Conservation (phyloP, 2,888 invertebrate genomes). For the Drosophila rubida region DNA sequence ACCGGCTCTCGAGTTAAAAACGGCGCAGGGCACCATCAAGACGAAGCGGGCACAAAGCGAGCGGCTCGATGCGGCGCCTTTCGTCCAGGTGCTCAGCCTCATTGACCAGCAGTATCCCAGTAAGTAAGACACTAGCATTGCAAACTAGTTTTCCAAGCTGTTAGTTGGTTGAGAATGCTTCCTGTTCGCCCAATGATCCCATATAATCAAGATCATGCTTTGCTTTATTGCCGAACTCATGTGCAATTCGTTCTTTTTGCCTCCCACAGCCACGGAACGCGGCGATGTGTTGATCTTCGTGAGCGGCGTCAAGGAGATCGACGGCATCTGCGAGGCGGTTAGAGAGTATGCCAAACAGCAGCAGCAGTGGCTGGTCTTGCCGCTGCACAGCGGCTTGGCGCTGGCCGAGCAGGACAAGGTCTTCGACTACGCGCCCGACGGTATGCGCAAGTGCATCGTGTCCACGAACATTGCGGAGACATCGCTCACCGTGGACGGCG, state of each 20-base stretch:
- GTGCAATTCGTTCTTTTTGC: not conserved
- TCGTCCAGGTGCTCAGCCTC: slow-evolving; percentile 95
- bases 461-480: slow-evolving; percentile 99
- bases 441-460: slow-evolving; percentile 97
- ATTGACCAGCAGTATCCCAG: slow-evolving; percentile 94
- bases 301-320: slow-evolving; percentile 97
- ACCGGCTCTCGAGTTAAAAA: slow-evolving; percentile 86
- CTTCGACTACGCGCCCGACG: slow-evolving; percentile 97
- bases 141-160: too few relatives aligned
- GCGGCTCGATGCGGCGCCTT: slow-evolving; percentile 96
- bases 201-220: too few relatives aligned
- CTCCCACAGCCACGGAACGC: slow-evolving; percentile 88
- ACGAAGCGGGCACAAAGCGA: slow-evolving; percentile 86
- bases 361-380: slow-evolving; percentile 94
- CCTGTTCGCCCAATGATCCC: too few relatives aligned
- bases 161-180: too few relatives aligned
- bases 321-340: slow-evolving; percentile 93
- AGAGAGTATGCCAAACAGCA: slow-evolving; percentile 91
- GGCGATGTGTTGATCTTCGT: slow-evolving; percentile 98
- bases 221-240: too few relatives aligned
- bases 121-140: too few relatives aligned
- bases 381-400: slow-evolving; percentile 96
- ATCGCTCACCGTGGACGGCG: slow-evolving; percentile 98
- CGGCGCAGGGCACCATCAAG: slow-evolving; percentile 61
- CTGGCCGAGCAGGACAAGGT: slow-evolving; percentile 98